phyloP scores from a whole-genome alignment of 2,797 vertebrate genomes.

The Trachops cirrhosus region DNA sequence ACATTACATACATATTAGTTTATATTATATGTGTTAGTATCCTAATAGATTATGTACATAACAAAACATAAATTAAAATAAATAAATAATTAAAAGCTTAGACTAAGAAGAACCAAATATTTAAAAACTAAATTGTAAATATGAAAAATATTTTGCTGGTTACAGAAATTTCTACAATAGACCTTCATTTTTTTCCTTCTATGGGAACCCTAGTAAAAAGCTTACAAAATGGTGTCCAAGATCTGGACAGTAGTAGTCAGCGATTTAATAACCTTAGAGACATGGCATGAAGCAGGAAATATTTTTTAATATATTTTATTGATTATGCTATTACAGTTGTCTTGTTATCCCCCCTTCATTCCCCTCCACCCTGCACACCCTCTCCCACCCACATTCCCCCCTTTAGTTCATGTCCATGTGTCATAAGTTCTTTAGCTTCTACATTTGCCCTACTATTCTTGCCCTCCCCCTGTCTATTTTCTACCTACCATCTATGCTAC shows the following conservation, averaged over 20 bases:
- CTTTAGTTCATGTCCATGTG: too few species aligned
- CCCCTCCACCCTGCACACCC: too few species aligned
- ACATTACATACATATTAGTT: neutral
- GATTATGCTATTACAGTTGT: too few species aligned
- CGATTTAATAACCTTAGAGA: slow-evolving; percentile 10
- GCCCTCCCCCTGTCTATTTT: too few species aligned
- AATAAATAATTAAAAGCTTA: neutral
- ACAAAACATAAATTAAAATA: neutral
- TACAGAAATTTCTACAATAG: slow-evolving; percentile 29
- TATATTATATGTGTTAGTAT: neutral
- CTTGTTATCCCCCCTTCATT: too few species aligned
- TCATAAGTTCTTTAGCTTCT: too few species aligned
- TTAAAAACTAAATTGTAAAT: neutral
- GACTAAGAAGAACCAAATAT: neutral
- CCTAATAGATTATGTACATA: neutral
- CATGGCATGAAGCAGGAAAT: neutral
- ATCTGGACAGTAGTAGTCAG: neutral
- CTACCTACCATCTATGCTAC: too few species aligned
- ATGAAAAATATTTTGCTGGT: slow-evolving; percentile 7
- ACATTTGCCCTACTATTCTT: too few species aligned
- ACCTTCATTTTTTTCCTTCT: neutral
- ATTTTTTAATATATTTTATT: too few species aligned
- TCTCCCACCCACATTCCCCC: too few species aligned
- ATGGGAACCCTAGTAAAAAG: neutral
- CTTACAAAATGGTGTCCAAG: neutral